Percentiles rank a stretch among this genome's conserved stretches.
Evolutionary conservation across 1,140 invertebrate genomes (phyloP).

Genomic region (Oreohelix idahoensis): DNA sequence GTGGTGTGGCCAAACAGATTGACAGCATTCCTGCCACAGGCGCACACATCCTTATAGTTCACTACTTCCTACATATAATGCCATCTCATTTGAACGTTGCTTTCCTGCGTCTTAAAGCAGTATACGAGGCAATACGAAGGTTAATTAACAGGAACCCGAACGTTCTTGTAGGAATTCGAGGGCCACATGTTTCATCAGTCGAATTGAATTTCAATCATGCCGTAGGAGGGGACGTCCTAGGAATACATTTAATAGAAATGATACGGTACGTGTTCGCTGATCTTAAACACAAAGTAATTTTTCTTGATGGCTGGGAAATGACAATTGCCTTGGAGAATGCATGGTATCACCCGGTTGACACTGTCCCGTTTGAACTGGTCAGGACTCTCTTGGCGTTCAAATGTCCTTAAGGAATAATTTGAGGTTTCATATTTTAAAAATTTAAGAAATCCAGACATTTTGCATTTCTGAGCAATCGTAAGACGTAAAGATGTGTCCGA

Average conservation of each 20-base stretch:
- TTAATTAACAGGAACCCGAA: slow-evolving; percentile 10
- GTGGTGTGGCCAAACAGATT: not conserved
- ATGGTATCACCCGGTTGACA: not conserved
- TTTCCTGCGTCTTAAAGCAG: not conserved
- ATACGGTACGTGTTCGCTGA: slow-evolving; percentile 6
- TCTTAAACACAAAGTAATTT: slow-evolving; percentile 12
- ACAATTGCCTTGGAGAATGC: slow-evolving; percentile 11
- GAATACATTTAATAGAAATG: not conserved
- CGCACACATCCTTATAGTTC: not conserved
- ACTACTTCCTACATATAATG: not conserved
- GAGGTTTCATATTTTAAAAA: too few relatives aligned
- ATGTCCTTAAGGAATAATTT: not conserved
- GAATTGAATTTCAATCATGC: not conserved
- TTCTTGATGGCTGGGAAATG: slow-evolving; percentile 34
- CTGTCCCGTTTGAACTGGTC: not conserved
- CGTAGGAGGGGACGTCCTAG: slow-evolving; percentile 2
- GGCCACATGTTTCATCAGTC: not conserved
- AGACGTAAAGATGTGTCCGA: too few relatives aligned
- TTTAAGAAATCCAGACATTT: too few relatives aligned
- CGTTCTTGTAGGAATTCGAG: slow-evolving; percentile 8
- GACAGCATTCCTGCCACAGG: not conserved
- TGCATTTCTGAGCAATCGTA: too few relatives aligned
- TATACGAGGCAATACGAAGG: not conserved
- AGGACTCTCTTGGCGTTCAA: slow-evolving; percentile 19
- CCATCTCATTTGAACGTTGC: slow-evolving; percentile 4